Evolutionary conservation across 2,797 vertebrate genomes (phyloP), one percentile per base, ranked within the genome.

Genomic region (Pseudotriccus pelzelni): DNA sequence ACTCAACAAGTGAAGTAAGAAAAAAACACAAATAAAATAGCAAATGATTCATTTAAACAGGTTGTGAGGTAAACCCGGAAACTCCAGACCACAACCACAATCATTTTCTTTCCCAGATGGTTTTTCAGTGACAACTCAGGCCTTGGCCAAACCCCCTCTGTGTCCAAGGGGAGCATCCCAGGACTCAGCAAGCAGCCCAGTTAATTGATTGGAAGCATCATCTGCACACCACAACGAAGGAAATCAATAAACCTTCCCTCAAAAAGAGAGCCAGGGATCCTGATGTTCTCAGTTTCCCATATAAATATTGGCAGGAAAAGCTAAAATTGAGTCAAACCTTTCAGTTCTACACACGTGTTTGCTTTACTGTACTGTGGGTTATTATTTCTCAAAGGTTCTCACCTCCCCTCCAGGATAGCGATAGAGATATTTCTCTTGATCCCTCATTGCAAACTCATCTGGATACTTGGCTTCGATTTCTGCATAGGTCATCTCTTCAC

Each of bases 371-470:
- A 3, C 9, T 32, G 15, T 12, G 58, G 1, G 11, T 23, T 39
- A 10, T 0, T 10, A 12, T 8, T 34, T 6, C 24, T 27, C 30
- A 44, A 46, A 52, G 50, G 20, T 49, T 32, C 80, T 95, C 94
- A 99, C 99, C 99, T 99, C 99, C 95, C 99, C 99, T 87, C 99
- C 99, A 50, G 99, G 99, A n/a, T 99, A 99, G 36, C 99, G 99
- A 78, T 99, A 99, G 44, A 99, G 98, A 20, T 99, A 99, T 59
- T 99, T 99, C 96, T 99, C 99, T 96, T 99, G 99, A 97, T 99
- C 99, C 89, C 99, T 98, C 96, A 99, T 95, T 13, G 99, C 98
- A 97, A 99, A 99, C 95, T 99, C 99, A 4, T 99, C 99, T 2
- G 99, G 99, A 58, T 99, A 99, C 44, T 98, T 98, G 63, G 98